Conservation (phyloP, 2,888 invertebrate genomes). For the Parapristionchus giblindavisi region DNA sequence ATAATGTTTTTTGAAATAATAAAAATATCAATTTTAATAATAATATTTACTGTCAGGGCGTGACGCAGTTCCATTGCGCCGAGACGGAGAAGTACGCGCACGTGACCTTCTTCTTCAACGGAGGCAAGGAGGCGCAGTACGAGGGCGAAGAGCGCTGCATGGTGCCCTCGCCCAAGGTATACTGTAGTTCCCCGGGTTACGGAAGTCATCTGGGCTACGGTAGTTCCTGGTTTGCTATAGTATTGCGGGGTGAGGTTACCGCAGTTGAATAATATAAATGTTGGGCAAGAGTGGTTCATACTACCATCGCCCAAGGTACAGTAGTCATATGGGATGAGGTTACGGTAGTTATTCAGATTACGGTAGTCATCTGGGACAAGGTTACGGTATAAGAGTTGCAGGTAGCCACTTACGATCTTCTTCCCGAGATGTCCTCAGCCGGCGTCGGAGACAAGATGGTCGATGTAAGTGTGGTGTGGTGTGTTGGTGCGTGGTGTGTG, state of each 20-base stretch:
- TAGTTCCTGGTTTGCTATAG: background rate
- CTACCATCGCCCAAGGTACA: too few species aligned
- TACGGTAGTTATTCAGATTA: conserved; percentile 12
- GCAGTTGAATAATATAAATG: background rate
- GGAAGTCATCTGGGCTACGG: background rate
- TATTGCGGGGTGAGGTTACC: background rate
- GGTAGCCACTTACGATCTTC: conserved; percentile 72
- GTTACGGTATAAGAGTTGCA: conserved; percentile 32
- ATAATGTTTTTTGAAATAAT: background rate
- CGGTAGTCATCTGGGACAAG: background rate
- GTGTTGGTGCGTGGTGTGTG: background rate
- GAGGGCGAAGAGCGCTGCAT: conserved; percentile 70
- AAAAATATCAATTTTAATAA: background rate
- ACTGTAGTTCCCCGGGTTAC: background rate
- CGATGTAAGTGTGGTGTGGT: conserved; percentile 51
- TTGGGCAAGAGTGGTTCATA: background rate
- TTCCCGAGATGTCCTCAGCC: conserved; percentile 71
- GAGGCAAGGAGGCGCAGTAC: conserved; percentile 71
- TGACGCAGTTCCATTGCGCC: conserved; percentile 72
- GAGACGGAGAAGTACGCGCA: conserved; percentile 71
- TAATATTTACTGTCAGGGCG: conserved; percentile 41
- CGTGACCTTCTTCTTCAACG: conserved; percentile 73
- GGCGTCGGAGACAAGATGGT: conserved; percentile 71
- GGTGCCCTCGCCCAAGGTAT: conserved; percentile 72
- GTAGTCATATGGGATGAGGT: background rate